phyloP scores from a whole-genome alignment of 1,140 invertebrate species.

The Acyrthosiphon pisum region DNA sequence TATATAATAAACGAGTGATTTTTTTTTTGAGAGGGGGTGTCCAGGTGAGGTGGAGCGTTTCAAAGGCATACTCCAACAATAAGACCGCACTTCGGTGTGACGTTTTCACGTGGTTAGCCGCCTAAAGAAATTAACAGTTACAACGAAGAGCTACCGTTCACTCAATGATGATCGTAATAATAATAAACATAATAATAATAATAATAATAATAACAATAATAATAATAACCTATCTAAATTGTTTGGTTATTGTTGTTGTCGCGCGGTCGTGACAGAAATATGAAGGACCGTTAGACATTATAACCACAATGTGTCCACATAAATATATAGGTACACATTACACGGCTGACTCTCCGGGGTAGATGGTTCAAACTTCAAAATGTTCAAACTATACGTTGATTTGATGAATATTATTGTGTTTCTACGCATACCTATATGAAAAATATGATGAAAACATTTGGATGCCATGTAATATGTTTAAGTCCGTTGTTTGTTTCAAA shows the following conservation, averaged over 20 bases:
- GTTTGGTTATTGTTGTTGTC: background rate
- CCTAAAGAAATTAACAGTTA: slow-evolving; percentile 14
- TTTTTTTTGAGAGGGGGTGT: background rate
- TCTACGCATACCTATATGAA: background rate
- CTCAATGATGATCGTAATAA: background rate
- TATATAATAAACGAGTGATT: background rate
- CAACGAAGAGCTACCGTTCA: slow-evolving; percentile 16
- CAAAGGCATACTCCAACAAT: background rate
- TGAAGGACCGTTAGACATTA: background rate
- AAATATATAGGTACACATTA: background rate
- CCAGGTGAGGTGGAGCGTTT: background rate
- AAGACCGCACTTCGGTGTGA: background rate
- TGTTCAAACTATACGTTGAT: background rate
- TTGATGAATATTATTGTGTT: background rate
- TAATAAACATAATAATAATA: background rate
- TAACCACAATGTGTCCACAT: background rate
- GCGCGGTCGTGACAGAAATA: background rate
- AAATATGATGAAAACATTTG: background rate
- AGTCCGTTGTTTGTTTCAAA: background rate
- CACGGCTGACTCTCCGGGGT: background rate
- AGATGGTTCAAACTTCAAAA: background rate
- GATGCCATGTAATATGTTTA: background rate
- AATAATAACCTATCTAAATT: background rate
- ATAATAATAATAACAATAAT: slow-evolving; percentile 18
- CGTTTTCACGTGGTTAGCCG: background rate